Evolutionary conservation across 2,113 vertebrate genomes (phyloP).

Genomic region (Syngnathus typhle): DNA sequence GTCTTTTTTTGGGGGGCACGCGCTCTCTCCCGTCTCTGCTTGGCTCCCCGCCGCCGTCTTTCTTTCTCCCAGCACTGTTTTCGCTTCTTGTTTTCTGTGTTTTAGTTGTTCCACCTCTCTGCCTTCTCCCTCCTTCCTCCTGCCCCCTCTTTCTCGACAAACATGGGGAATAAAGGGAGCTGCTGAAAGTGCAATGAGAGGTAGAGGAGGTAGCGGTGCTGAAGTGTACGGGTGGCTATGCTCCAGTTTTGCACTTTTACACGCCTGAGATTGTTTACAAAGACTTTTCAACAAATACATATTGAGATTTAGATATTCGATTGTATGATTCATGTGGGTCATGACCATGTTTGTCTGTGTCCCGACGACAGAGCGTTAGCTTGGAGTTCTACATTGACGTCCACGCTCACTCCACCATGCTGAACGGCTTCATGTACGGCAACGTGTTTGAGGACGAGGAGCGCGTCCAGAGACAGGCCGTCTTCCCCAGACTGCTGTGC

Average conservation of each 20-base stretch:
- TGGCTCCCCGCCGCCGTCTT: conserved; percentile 26
- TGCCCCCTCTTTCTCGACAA: conserved; percentile 52
- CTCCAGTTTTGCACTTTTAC: conserved; percentile 12
- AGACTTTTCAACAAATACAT: not conserved
- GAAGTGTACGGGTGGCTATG: not conserved
- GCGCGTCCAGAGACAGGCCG: conserved; percentile 86
- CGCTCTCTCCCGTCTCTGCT: conserved; percentile 19
- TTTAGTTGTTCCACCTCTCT: conserved; percentile 19
- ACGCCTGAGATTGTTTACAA: not conserved
- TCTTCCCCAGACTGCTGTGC: conserved; percentile 91
- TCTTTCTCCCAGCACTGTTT: conserved; percentile 21
- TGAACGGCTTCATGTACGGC: conserved; percentile 99
- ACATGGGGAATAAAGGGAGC: conserved; percentile 73
- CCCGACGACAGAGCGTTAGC: conserved; percentile 80
- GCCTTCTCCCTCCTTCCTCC: conserved; percentile 5
- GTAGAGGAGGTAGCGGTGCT: conserved; percentile 15
- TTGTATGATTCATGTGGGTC: not conserved
- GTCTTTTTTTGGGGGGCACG: conserved; percentile 34
- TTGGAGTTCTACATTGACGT: conserved; percentile 99
- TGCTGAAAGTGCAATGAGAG: conserved; percentile 79
- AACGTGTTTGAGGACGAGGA: conserved; percentile 97
- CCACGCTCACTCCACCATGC: conserved; percentile 98
- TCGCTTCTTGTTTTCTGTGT: conserved; percentile 30
- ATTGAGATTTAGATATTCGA: no score
- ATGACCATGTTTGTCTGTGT: not conserved